Base-by-base conservation (phyloP, 2,113 vertebrate genomes). In the Nesospiza acunhae region DNA sequence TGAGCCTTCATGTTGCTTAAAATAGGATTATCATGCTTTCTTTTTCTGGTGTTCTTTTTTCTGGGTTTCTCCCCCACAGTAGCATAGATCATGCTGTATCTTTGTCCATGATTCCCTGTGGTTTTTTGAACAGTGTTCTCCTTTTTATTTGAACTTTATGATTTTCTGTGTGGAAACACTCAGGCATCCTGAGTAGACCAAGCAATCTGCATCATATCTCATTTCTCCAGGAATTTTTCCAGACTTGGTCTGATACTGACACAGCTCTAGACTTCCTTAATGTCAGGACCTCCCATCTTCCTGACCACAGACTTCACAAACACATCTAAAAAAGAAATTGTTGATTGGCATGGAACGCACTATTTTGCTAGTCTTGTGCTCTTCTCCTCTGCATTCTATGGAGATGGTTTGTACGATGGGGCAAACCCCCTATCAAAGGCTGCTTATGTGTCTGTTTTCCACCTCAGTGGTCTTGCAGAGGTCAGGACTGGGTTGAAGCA, bases 281-380 rank as follows among this genome's bases (percentile, higher is more conserved):
- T 58, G 10, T 62, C 37, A 56, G 35, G 35, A 77, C 27, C 2
- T 73, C n/a, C 13, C 42, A 44, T 49, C 81, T 41, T 74, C 37
- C n/a, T 73, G 8, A 11, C 2, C 13, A 11, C 7, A 26, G 15
- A 42, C 9, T 42, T 92, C 44, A 63, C 15, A 70, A 94, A 37
- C 13, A 58, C 8, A 28, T 39, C 8, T 15, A 67, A 16, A 50
- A 49, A 39, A 63, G 6, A 59, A 63, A 33, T 37, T 74, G 5
- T 58, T 76, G 35, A 37, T 30, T 63, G 62, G 5, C 52, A 50
- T 0, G 0, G 4, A 2, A 46, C 28, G 37, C 13, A 4, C 3
- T 35, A 2, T 52, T 88, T 63, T 59, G 3, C 20, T 27, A 70
- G 28, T 49, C 26, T 87, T 85, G 18, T 55, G 9, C 31, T 62